Evolutionary conservation across 2,797 vertebrate species (phyloP).

Genomic region (Threskiornis aethiopicus): DNA sequence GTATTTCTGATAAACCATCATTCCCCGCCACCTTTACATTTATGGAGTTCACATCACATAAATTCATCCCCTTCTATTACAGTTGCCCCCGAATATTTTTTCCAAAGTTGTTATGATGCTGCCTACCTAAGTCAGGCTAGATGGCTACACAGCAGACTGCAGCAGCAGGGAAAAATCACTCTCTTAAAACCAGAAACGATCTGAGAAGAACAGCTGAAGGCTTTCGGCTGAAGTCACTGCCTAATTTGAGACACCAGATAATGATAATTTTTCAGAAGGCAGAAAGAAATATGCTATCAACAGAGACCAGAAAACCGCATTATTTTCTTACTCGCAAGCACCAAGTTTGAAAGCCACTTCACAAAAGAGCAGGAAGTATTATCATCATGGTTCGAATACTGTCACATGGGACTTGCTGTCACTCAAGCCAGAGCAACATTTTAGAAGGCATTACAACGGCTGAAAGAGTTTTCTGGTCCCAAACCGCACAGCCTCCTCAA

Average conservation of each 20-base stretch:
- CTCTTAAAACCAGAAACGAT: neutral
- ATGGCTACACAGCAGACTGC: neutral
- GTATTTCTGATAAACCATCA: neutral
- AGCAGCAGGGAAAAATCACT: neutral
- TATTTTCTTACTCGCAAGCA: neutral
- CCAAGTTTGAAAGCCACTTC: neutral
- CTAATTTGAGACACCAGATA: neutral
- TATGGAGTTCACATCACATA: fast-evolving
- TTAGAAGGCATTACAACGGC: neutral
- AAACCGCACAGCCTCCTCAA: neutral
- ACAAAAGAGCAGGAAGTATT: neutral
- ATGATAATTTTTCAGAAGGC: neutral
- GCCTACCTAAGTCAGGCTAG: neutral
- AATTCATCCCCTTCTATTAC: neutral
- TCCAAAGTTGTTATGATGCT: neutral
- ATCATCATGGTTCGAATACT: neutral
- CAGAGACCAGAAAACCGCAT: neutral
- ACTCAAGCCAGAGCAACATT: neutral
- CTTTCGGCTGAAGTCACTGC: neutral
- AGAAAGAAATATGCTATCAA: fast-evolving
- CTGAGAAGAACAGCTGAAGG: neutral
- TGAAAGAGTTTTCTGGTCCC: neutral
- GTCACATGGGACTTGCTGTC: neutral
- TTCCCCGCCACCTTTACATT: neutral
- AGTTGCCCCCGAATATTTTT: neutral